Evolutionary conservation across 2,113 vertebrate genomes (phyloP).

Genomic region (Rallus limicola): DNA sequence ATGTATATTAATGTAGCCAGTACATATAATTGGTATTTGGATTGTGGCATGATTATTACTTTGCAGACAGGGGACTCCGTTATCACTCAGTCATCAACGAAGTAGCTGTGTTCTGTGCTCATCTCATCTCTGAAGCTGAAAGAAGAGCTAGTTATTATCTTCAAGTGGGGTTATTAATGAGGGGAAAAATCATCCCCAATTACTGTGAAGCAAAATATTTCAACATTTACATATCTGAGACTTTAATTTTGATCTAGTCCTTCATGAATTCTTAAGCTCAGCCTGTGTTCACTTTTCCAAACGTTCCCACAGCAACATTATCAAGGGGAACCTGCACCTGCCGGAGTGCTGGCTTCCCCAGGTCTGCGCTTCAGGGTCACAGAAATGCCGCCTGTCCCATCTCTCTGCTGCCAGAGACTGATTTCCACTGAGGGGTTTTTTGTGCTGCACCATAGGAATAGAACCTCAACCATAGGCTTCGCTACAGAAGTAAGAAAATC

Average conservation of each 20-base stretch:
- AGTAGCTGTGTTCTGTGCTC: conserved; percentile 35
- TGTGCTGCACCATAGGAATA: background rate
- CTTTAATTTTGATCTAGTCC: conserved; percentile 42
- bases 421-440: background rate
- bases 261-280: background rate
- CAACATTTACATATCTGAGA: conserved; percentile 54
- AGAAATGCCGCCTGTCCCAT: background rate
- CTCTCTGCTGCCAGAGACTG: background rate
- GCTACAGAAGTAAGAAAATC: background rate
- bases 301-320: background rate
- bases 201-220: conserved; percentile 65
- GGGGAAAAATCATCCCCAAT: conserved; percentile 59
- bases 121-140: conserved; percentile 40
- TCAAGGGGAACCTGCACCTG: background rate
- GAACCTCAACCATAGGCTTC: background rate
- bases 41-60: conserved; percentile 41
- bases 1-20: background rate
- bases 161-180: conserved; percentile 66
- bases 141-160: conserved; percentile 69
- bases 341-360: background rate
- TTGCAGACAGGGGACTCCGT: background rate
- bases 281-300: background rate
- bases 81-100: conserved; percentile 50
- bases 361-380: background rate
- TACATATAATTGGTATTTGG: conserved; percentile 25